These are phyloP conservation scores for Threskiornis aethiopicus DNA, from an alignment of 2,797 vertebrate genomes.

Conservation along the genomic window DNA sequence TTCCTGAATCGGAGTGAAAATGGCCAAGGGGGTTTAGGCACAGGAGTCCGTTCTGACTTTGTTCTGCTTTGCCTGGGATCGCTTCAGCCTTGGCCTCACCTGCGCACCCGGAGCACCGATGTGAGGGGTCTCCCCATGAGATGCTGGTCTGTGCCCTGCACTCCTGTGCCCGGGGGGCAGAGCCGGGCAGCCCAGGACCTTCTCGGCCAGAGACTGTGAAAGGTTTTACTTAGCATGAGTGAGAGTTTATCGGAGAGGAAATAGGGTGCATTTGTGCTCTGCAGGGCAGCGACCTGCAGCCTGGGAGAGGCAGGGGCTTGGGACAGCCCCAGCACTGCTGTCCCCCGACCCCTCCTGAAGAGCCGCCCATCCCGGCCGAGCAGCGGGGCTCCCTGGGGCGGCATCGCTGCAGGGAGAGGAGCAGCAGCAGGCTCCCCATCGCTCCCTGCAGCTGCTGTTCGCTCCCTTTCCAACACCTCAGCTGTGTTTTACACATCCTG, in stretches of 20 bases:
- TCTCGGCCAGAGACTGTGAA: neutral
- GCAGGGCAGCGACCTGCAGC: neutral
- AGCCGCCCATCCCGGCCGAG: rapidly evolving
- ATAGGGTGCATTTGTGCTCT: neutral
- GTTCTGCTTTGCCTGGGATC: neutral
- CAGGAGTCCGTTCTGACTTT: neutral
- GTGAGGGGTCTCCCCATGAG: neutral
- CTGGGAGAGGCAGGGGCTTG: neutral
- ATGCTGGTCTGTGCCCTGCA: neutral
- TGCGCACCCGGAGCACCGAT: rapidly evolving
- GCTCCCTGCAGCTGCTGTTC: neutral
- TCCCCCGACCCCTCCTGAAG: neutral
- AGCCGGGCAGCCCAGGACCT: neutral
- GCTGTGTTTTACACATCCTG: neutral
- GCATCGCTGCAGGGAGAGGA: neutral
- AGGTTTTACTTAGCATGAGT: neutral
- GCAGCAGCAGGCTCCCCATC: neutral
- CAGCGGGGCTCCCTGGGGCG: neutral
- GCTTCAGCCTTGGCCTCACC: neutral
- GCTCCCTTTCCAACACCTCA: neutral
- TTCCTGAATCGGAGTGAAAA: neutral
- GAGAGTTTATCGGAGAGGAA: neutral
- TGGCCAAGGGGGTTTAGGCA: neutral
- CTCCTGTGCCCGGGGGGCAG: neutral
- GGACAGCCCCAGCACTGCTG: neutral